Conservation (phyloP, 53 echinoderm and acorn worm genomes). For the Actinopyga echinites region DNA sequence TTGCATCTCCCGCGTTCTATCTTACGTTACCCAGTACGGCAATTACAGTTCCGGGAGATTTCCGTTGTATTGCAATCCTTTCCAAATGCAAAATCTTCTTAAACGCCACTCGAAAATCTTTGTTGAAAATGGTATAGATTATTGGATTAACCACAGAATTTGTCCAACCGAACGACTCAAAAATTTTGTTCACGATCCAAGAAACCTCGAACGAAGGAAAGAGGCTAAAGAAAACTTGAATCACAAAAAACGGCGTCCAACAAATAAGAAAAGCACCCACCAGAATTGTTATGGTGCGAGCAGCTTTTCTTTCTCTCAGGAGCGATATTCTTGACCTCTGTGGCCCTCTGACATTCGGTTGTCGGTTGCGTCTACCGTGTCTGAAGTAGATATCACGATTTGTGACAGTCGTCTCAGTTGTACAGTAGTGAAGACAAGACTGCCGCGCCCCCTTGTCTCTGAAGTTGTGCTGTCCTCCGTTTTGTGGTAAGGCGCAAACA, state of each 20-base stretch:
- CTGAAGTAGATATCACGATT: no score
- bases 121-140: constrained; percentile 32
- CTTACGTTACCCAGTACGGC: no score
- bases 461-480: no score
- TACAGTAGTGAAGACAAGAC: no score
- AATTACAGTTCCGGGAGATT: no score
- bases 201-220: not conserved
- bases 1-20: no score
- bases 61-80: no score
- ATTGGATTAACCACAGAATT: constrained; percentile 18
- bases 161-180: constrained; percentile 30
- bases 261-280: constrained; percentile 18
- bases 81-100: not conserved
- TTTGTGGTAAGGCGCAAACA: no score
- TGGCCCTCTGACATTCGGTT: not conserved
- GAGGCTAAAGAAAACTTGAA: constrained; percentile 5
- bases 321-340: not conserved
- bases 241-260: constrained; percentile 13
- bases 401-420: no score
- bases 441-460: no score
- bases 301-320: constrained; percentile 4
- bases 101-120: constrained; percentile 9
- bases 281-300: constrained; percentile 5
- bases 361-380: no score
- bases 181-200: not conserved